phyloP scores from a whole-genome alignment of 1,140 invertebrate species.

The Drosophila sturtevanti region DNA sequence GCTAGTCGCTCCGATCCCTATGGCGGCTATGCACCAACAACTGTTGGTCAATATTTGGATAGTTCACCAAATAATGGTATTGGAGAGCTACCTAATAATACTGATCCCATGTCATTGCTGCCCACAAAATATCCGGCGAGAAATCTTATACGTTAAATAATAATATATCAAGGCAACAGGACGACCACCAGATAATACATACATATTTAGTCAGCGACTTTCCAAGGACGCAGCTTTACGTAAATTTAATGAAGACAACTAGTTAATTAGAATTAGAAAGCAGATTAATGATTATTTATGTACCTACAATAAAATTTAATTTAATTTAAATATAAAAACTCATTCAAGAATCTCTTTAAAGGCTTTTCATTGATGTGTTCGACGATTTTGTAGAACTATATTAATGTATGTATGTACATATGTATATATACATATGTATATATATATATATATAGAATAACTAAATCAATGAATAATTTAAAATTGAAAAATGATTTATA shows the following conservation, averaged over 20 bases:
- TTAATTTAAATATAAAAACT: conserved; percentile 9
- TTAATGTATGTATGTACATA: background rate
- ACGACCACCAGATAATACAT: conserved; percentile 63
- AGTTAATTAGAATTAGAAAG: conserved; percentile 52
- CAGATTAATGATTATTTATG: conserved; percentile 30
- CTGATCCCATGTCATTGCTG: conserved; percentile 62
- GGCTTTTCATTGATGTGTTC: conserved; percentile 21
- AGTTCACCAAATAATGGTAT: conserved; percentile 14
- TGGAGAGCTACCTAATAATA: conserved; percentile 60
- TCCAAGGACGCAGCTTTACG: conserved; percentile 68
- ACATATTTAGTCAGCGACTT: conserved; percentile 72
- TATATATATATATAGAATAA: too few relatives aligned
- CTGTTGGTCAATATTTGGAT: conserved; percentile 39
- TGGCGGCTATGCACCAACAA: conserved; percentile 49
- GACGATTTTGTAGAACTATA: conserved; percentile 41
- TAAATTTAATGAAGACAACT: conserved; percentile 58
- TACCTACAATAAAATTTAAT: conserved; percentile 40
- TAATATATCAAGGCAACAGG: conserved; percentile 28
- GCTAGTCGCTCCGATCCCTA: conserved; percentile 74
- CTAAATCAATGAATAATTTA: too few relatives aligned
- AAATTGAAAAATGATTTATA: too few relatives aligned
- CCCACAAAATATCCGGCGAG: conserved; percentile 71
- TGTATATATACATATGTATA: too few relatives aligned
- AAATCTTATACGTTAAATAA: conserved; percentile 56
- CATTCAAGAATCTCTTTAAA: conserved; percentile 21